Evolutionary conservation across 2,797 vertebrate species (phyloP).

Genomic region (Fistularia tabacaria): DNA sequence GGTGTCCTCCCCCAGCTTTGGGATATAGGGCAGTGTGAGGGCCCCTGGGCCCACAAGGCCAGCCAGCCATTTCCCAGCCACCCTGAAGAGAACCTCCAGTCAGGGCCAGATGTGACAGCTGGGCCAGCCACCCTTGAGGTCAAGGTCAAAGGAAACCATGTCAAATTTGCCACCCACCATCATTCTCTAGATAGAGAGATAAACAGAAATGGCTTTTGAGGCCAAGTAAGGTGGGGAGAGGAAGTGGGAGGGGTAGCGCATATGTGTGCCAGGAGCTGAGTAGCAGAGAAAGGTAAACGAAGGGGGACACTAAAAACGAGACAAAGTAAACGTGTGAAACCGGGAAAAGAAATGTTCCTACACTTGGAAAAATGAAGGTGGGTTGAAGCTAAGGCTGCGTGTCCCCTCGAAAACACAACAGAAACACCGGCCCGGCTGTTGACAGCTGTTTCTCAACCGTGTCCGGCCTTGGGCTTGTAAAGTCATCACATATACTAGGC

Average conservation of each 20-base stretch:
- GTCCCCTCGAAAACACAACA: constrained; percentile 36
- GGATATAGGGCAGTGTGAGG: constrained; percentile 48
- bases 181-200: constrained; percentile 59
- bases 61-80: constrained; percentile 64
- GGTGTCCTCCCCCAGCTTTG: constrained; percentile 52
- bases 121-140: constrained; percentile 68
- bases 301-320: constrained; percentile 15
- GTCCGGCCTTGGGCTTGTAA: constrained; percentile 68
- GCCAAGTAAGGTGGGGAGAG: constrained; percentile 20
- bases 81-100: constrained; percentile 63
- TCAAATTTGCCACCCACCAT: constrained; percentile 77
- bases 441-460: constrained; percentile 70
- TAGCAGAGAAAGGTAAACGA: constrained; percentile 22
- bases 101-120: constrained; percentile 78
- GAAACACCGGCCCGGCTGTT: constrained; percentile 54
- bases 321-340: constrained; percentile 31
- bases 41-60: constrained; percentile 63
- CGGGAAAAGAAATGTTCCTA: too few relatives aligned
- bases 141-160: constrained; percentile 78
- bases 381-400: constrained; percentile 36
- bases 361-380: constrained; percentile 21
- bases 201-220: constrained; percentile 47
- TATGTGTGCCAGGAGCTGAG: constrained; percentile 13
- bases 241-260: constrained; percentile 10
- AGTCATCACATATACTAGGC: constrained; percentile 56